Base-by-base conservation (phyloP, 1,140 invertebrate genomes). In the Ips nitidus region DNA sequence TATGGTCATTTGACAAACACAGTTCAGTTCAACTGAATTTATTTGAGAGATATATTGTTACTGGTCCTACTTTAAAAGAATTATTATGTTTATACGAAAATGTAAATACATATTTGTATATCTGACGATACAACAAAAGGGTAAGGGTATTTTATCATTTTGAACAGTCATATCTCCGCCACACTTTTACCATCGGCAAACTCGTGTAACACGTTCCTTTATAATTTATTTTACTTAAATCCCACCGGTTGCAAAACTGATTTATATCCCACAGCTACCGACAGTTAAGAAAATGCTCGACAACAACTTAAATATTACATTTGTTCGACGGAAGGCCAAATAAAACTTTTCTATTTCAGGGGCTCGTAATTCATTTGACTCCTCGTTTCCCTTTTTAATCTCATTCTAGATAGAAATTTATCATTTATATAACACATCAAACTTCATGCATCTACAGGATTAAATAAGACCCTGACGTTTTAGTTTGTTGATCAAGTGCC, bases 171-270 rank as follows among this genome's bases (percentile, higher is more conserved):
- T 50, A 50, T 50, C 45, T 50, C 45, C 22, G 45, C 45, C 45
- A 37, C 53, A 55, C 53, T 55, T 22, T 22, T 55, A 55, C 53
- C 53, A 55, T 55, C 53, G n/a, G 53, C n/a, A 55, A 55, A 55
- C 53, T 55, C 22, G 38, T 55, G 53, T 55, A 36, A 39, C 53
- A 39, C 53, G 38, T 55, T 55, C 53, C 37, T 55, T 55, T 55
- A 55, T 55, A 55, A 55, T 55, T 55, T 55, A 55, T 55, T 55
- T 55, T 39, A 50, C 53, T 55, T 55, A 41, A 59, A 59, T 59
- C 56, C 40, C 40, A 42, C 56, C 38, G 40, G 56, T 42, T n/a
- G 37, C 39, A 59, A 59, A 59, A 40, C 56, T 59, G 39, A 40
- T 59, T 40, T 42, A 59, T 59, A 41, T 59, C 37, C 37, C 40